A percentile compares a stretch with the other conserved stretches of the same genome.
Conservation (phyloP, 2,797 vertebrate genomes). For the Nasua narica region DNA sequence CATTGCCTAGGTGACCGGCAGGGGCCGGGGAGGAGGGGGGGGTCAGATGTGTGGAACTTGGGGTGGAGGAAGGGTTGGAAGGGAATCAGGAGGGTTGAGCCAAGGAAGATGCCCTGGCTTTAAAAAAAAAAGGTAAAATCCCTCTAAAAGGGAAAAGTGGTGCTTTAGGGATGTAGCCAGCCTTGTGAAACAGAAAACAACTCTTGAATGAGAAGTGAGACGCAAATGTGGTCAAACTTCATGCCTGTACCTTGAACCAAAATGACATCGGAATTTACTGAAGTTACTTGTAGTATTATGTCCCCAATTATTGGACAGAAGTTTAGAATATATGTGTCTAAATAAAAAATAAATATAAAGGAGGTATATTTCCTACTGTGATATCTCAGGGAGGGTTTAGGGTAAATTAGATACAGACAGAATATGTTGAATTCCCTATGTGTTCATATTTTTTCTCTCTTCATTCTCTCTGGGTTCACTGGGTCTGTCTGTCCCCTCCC, state of each 20-base stretch:
- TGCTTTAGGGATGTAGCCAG: background rate
- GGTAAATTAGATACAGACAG: background rate
- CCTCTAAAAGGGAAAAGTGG: background rate
- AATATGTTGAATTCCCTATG: background rate
- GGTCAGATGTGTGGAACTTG: slow-evolving; percentile 40
- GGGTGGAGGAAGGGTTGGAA: slow-evolving; percentile 15
- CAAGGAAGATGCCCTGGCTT: background rate
- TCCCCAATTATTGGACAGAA: background rate
- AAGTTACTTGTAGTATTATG: background rate
- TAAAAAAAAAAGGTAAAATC: background rate
- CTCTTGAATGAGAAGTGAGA: background rate
- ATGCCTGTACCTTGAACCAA: background rate
- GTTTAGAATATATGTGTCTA: background rate
- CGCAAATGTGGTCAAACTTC: background rate
- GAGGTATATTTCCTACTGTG: background rate
- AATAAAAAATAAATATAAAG: background rate
- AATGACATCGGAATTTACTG: background rate
- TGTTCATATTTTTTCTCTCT: background rate
- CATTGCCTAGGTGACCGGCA: slow-evolving; percentile 63
- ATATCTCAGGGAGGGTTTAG: background rate
- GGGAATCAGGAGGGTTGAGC: slow-evolving; percentile 33
- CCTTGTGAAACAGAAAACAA: background rate
- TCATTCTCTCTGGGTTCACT: background rate
- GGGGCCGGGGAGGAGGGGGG: background rate
- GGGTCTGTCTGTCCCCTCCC: no score